phyloP scores from a whole-genome alignment of 2,113 vertebrate species.

The Cacatua alba region DNA sequence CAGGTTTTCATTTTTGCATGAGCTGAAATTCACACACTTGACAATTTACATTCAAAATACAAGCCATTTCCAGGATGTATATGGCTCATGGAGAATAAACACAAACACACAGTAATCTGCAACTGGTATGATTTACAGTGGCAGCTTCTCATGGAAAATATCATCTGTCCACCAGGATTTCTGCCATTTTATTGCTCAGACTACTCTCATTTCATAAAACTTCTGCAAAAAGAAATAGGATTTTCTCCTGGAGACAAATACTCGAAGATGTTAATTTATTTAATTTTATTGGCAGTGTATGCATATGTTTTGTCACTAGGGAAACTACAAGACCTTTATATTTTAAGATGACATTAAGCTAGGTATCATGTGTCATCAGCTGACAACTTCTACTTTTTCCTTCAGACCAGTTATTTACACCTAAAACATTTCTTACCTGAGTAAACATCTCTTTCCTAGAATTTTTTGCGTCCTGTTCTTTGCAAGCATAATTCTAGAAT shows the following conservation, averaged over 20 bases:
- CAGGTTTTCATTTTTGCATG: slow-evolving; percentile 1
- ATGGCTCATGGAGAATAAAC: background rate
- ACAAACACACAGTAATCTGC: background rate
- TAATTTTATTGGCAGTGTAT: background rate
- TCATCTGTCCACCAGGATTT: slow-evolving; percentile 18
- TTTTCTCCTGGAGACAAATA: slow-evolving; percentile 13
- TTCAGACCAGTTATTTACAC: background rate
- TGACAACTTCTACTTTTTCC: background rate
- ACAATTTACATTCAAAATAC: slow-evolving; percentile 6
- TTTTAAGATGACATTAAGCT: background rate
- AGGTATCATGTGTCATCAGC: background rate
- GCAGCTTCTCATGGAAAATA: slow-evolving; percentile 4
- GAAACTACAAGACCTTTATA: background rate
- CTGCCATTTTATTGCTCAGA: slow-evolving; percentile 30
- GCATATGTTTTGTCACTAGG: background rate
- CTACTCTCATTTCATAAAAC: background rate
- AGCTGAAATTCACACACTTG: slow-evolving; percentile 25
- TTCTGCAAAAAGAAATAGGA: background rate
- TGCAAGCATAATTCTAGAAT: background rate
- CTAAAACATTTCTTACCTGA: background rate
- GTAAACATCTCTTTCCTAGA: background rate
- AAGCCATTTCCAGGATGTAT: background rate
- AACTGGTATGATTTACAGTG: background rate
- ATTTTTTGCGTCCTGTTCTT: background rate
- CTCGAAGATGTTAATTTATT: background rate